These are phyloP conservation scores for Coelinius sp. DNA, from an alignment of 2,888 invertebrate genomes.

Conservation along the genomic window DNA sequence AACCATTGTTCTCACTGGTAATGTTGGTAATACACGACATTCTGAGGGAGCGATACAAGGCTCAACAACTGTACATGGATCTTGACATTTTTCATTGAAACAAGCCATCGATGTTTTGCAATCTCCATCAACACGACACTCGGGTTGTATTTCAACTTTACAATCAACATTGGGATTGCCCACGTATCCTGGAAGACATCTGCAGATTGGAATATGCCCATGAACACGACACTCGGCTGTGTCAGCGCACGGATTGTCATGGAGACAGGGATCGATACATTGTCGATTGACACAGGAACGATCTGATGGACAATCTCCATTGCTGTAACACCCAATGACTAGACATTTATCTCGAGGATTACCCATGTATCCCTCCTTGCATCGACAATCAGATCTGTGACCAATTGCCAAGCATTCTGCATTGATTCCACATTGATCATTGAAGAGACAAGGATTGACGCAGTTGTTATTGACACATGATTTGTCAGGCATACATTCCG, in stretches of 20 bases:
- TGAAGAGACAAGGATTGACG: constrained; percentile 85
- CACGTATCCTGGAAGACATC: constrained; percentile 82
- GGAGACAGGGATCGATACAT: constrained; percentile 87
- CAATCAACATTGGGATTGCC: constrained; percentile 90
- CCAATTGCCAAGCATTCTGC: constrained; percentile 85
- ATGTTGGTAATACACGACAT: constrained; percentile 85
- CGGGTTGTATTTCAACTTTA: constrained; percentile 79
- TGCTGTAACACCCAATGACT: constrained; percentile 87
- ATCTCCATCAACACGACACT: constrained; percentile 86
- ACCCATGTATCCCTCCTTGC: constrained; percentile 83
- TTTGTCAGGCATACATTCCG: constrained; percentile 87
- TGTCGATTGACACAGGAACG: constrained; percentile 88
- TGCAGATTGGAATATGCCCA: constrained; percentile 88
- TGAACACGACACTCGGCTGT: constrained; percentile 85
- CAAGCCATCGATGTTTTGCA: constrained; percentile 87
- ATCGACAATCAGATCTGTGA: constrained; percentile 84
- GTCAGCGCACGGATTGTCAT: constrained; percentile 82
- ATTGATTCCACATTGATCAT: constrained; percentile 84
- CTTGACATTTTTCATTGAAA: constrained; percentile 84
- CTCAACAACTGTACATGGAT: constrained; percentile 84
- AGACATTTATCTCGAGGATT: constrained; percentile 83
- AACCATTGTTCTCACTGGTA: constrained; percentile 90
- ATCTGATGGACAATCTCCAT: constrained; percentile 89
- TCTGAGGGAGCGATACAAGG: constrained; percentile 86
- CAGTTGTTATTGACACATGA: constrained; percentile 90